A percentile compares a stretch with the other conserved stretches of the same genome.
Evolutionary conservation across 2,113 vertebrate genomes (phyloP).

Genomic region (Esox niger): DNA sequence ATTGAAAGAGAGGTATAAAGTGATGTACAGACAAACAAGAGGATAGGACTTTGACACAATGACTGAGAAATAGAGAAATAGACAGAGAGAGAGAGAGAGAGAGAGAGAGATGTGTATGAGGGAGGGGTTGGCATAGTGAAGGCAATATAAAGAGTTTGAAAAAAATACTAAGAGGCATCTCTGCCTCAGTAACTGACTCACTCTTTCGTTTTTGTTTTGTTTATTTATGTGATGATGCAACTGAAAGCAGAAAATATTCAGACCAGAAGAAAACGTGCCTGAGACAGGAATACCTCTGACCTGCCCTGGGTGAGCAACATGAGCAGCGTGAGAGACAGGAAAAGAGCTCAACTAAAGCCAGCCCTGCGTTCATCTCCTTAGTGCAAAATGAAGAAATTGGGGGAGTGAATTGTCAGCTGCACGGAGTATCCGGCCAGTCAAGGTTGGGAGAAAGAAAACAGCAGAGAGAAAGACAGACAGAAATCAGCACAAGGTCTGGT

Average conservation of each 20-base stretch:
- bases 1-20: neutral
- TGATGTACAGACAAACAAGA: slow-evolving; percentile 9
- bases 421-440: neutral
- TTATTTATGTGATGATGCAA: slow-evolving; percentile 21
- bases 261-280: neutral
- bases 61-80: neutral
- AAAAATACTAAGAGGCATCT: neutral
- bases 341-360: neutral
- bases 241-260: slow-evolving; percentile 5
- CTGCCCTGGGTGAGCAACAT: neutral
- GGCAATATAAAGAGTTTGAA: neutral
- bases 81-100: neutral
- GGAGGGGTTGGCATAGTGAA: neutral
- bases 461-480: slow-evolving; percentile 9
- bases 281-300: neutral
- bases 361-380: neutral
- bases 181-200: neutral
- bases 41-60: slow-evolving; percentile 14
- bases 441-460: neutral
- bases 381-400: slow-evolving; percentile 5
- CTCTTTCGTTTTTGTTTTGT: slow-evolving; percentile 4
- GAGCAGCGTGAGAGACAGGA: neutral
- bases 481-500: neutral
- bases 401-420: neutral
- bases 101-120: neutral